Base-by-base conservation (phyloP, 1,140 invertebrate genomes). In the Idris sp. region DNA sequence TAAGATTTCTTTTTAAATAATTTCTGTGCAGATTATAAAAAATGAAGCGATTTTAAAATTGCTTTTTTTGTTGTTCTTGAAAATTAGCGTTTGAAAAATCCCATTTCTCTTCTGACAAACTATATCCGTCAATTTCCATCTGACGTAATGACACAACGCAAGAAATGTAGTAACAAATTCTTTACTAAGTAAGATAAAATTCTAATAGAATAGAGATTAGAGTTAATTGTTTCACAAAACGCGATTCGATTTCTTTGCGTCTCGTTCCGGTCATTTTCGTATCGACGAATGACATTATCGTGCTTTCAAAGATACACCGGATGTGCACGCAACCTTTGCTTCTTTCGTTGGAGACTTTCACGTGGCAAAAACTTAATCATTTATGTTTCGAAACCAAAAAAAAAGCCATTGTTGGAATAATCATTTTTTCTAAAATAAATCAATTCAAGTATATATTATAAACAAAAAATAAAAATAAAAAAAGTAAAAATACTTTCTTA, bases 301-400 rank as follows among this genome's bases (percentile, higher is more conserved):
- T 77, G 64, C 74, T 77, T 74, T 74, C 59, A 68, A 77, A 77
- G 68, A 77, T 69, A 77, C 61, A 71, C 75, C 75, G 75, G 75
- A 77, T 53, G 69, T 65, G 64, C 71, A 77, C 64, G 75, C 61
- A 77, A 77, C 69, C 75, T 73, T 74, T 58, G 64, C 58, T 74
- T 75, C 71, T 72, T 69, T 69, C 62, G 44, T 67, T 30, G 65
- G 54, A 41, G 78, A 83, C 81, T 83, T 83, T 83, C 80, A 79
- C 80, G 81, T 67, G 59, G 59, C 69, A 65, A 75, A 68, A 65
- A 73, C 56, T 76, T 81, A 73, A 83, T 83, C 78, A 61, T 40
- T 59, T 62, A 75, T 81, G 79, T 75, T 22, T 22, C 19, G 6
- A 22, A 22, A 4, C 6, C 6, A 6, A 2, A 22, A 22, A 6